A percentile compares a stretch with the other conserved stretches of the same genome.
Conservation (phyloP, 2,797 vertebrate genomes). For the Okamejei kenojei region DNA sequence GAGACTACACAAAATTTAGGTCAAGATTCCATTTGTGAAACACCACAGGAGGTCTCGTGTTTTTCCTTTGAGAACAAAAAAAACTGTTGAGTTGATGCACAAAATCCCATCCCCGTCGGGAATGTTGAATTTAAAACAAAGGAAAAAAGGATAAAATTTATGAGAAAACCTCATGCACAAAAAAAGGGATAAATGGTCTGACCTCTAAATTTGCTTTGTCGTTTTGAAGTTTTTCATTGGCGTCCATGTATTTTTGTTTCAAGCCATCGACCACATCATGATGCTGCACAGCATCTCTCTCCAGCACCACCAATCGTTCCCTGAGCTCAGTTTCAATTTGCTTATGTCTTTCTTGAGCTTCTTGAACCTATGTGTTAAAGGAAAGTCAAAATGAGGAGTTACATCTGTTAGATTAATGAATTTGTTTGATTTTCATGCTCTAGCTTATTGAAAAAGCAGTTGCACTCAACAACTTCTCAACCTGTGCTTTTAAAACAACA, state of each 20-base stretch:
- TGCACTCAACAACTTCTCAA: neutral
- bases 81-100: neutral
- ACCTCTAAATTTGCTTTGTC: constrained; percentile 90
- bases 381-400: neutral
- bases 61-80: neutral
- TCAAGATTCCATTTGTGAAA: neutral
- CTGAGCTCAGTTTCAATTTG: constrained; percentile 73
- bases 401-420: neutral
- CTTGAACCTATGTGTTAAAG: constrained; percentile 13
- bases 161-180: neutral
- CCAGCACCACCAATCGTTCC: constrained; percentile 67
- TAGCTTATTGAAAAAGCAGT: neutral
- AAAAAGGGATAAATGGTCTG: constrained; percentile 44
- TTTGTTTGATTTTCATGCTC: neutral
- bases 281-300: constrained; percentile 74
- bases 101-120: neutral
- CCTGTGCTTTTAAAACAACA: neutral
- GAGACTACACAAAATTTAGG: neutral
- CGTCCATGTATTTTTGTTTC: constrained; percentile 76
- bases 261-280: constrained; percentile 77
- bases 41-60: neutral
- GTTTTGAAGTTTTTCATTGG: constrained; percentile 81
- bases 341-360: constrained; percentile 83
- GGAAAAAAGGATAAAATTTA: neutral
- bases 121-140: neutral